Percentiles rank a stretch among this genome's conserved stretches.
Evolutionary conservation across 2,113 vertebrate species (phyloP).

Genomic region (Oncorhynchus keta): DNA sequence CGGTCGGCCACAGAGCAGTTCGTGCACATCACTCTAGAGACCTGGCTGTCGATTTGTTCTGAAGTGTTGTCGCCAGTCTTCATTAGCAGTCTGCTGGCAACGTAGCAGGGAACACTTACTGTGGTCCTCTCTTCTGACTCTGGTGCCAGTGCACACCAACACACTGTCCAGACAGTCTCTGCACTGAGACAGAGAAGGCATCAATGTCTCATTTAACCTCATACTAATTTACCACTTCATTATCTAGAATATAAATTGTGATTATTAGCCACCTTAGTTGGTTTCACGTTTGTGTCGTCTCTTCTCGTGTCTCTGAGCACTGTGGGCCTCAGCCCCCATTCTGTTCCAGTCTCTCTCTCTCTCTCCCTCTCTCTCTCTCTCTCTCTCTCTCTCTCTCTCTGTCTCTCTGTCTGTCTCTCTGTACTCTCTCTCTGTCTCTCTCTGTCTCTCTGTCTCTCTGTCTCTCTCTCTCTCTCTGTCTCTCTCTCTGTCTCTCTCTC

Average conservation of each 20-base stretch:
- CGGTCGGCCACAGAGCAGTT: background rate
- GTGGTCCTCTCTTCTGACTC: background rate
- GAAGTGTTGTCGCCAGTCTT: background rate
- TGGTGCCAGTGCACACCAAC: background rate
- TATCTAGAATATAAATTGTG: too few species aligned
- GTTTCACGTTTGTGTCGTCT: background rate
- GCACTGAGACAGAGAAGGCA: background rate
- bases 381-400: conserved; percentile 42
- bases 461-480: too few species aligned
- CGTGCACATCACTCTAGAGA: background rate
- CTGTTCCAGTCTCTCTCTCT: conserved; percentile 44
- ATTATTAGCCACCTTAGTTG: too few species aligned
- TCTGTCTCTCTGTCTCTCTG: too few species aligned
- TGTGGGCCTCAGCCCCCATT: conserved; percentile 26
- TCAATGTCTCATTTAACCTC: background rate
- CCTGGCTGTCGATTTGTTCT: background rate
- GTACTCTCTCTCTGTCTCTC: background rate
- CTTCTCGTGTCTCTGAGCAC: conserved; percentile 35
- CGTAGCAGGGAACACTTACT: background rate
- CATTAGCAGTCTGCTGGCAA: background rate
- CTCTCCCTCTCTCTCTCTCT: conserved; percentile 3
- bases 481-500: too few species aligned
- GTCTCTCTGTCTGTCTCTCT: conserved; percentile 6
- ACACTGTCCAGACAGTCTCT: background rate
- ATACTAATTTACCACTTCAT: background rate